Conservation (phyloP, 2,797 vertebrate genomes). For the Acridotheres tristis region DNA sequence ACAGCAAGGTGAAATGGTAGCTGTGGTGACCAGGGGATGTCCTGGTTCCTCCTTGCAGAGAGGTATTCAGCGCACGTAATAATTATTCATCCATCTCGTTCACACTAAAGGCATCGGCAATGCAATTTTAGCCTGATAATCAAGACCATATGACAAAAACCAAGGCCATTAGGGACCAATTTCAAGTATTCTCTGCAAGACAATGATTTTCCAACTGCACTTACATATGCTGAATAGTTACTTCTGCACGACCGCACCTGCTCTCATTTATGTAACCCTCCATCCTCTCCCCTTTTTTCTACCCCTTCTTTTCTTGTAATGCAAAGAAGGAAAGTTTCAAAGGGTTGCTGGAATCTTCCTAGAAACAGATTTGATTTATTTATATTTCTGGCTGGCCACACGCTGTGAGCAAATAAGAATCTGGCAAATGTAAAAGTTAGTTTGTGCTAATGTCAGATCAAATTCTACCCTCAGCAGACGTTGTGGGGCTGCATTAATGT, state of each 20-base stretch:
- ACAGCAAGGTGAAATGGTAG: constrained; percentile 75
- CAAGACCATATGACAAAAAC: constrained; percentile 90
- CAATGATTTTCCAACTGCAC: constrained; percentile 89
- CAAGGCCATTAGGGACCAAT: constrained; percentile 91
- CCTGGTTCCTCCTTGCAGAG: constrained; percentile 74
- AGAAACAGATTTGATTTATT: constrained; percentile 60
- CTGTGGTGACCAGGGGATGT: constrained; percentile 74
- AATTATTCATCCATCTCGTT: constrained; percentile 89
- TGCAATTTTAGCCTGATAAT: constrained; percentile 92
- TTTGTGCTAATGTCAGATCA: constrained; percentile 64
- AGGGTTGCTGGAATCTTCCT: constrained; percentile 46
- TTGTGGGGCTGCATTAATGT: constrained; percentile 33
- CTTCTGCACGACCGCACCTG: constrained; percentile 84
- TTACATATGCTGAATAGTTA: constrained; percentile 89
- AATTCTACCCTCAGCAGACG: constrained; percentile 47
- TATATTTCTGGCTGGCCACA: constrained; percentile 57
- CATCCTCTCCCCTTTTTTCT: constrained; percentile 50
- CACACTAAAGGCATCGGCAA: constrained; percentile 85
- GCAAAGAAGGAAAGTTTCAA: constrained; percentile 75
- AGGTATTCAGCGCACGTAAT: constrained; percentile 84
- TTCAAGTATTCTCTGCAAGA: constrained; percentile 88
- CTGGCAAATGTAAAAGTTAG: constrained; percentile 57
- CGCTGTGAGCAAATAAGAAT: constrained; percentile 53
- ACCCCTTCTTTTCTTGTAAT: constrained; percentile 68
- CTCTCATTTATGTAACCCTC: constrained; percentile 76